Conservation (phyloP, 1,140 invertebrate genomes). For the Pseudachorutes palmiensis region DNA sequence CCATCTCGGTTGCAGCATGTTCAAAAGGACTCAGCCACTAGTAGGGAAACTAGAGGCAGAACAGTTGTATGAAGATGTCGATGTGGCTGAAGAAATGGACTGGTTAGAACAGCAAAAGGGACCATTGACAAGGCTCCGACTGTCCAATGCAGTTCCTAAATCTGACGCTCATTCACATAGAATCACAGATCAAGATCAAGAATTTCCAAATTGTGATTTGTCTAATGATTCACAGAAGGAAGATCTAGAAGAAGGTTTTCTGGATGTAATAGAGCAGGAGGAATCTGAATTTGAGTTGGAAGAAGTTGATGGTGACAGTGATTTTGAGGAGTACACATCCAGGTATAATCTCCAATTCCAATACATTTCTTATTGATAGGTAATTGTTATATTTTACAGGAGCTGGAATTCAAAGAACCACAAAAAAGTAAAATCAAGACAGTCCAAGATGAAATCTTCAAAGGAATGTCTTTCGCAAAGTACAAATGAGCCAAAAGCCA, state of each 20-base stretch:
- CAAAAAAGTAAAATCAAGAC: too few species aligned
- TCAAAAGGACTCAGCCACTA: not conserved
- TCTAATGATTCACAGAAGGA: not conserved
- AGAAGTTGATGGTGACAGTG: not conserved
- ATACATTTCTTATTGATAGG: too few species aligned
- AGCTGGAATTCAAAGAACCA: too few species aligned
- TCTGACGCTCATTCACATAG: not conserved
- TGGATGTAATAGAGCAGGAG: not conserved
- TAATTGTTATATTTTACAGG: too few species aligned
- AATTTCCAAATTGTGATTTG: not conserved
- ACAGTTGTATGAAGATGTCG: not conserved
- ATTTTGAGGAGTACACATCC: not conserved
- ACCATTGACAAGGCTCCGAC: not conserved
- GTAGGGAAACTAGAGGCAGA: not conserved
- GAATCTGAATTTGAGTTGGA: constrained; percentile 1
- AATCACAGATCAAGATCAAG: too few species aligned
- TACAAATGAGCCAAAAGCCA: not conserved
- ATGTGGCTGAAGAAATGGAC: not conserved
- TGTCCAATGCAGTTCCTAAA: not conserved
- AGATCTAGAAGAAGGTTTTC: not conserved
- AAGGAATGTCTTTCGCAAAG: too few species aligned
- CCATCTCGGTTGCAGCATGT: not conserved
- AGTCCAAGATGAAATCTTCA: too few species aligned
- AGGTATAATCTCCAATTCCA: not conserved
- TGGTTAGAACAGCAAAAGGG: not conserved